Conservation (phyloP, 2,888 invertebrate genomes). For the Petrophora chlorosata region DNA sequence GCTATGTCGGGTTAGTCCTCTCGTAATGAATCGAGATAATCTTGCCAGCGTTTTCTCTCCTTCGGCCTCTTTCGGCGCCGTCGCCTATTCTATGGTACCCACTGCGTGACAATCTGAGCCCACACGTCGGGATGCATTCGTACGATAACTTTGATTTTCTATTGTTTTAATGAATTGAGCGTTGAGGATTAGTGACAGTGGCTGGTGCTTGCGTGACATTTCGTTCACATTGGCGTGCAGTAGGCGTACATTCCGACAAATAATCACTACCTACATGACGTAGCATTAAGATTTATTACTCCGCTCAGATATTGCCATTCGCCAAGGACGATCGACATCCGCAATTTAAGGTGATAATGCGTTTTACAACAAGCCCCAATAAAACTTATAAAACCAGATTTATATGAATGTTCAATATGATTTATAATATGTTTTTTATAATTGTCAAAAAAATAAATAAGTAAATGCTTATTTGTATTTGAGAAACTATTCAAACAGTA, state of each 20-base stretch:
- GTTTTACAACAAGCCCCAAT: slow-evolving; percentile 22
- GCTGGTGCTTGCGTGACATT: slow-evolving; percentile 4
- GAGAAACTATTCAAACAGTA: no score
- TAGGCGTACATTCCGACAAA: slow-evolving; percentile 3
- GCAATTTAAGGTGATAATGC: slow-evolving; percentile 23
- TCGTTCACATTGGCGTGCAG: neutral
- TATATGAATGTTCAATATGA: neutral
- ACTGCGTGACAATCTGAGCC: no score
- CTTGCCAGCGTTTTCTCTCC: no score
- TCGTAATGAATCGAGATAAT: no score
- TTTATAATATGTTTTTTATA: neutral
- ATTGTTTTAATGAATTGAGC: no score
- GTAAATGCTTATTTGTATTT: no score
- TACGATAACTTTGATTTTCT: no score
- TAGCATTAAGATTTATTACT: slow-evolving; percentile 10
- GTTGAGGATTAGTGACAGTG: neutral
- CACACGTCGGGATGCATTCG: no score
- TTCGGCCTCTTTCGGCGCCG: no score
- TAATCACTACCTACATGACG: slow-evolving; percentile 13
- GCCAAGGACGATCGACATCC: slow-evolving; percentile 16
- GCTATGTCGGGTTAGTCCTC: no score
- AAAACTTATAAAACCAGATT: slow-evolving; percentile 16
- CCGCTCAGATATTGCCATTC: no score
- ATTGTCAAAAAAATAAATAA: neutral
- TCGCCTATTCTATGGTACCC: no score